Evolutionary conservation across 1,140 invertebrate genomes (phyloP).

Genomic region (Hylaeus volcanicus): DNA sequence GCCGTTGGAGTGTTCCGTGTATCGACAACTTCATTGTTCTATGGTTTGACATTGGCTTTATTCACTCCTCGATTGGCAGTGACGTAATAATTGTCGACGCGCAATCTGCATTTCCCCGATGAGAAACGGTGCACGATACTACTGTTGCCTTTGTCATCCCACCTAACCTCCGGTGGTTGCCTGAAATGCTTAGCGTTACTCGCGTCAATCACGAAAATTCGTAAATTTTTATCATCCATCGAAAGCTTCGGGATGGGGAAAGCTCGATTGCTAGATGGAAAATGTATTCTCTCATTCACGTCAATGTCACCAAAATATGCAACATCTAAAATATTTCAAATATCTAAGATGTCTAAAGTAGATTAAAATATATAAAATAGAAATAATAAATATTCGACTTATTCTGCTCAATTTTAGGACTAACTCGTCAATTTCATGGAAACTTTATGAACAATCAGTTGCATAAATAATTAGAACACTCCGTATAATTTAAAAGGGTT

Average conservation of each 20-base stretch:
- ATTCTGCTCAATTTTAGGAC: too few relatives aligned
- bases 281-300: not conserved
- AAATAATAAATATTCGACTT: too few relatives aligned
- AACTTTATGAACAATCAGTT: too few relatives aligned
- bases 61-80: conserved; percentile 29
- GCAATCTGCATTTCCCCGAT: conserved; percentile 25
- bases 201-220: not conserved
- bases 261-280: not conserved
- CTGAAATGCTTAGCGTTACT: not conserved
- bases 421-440: too few relatives aligned
- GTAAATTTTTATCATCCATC: not conserved
- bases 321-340: too few relatives aligned
- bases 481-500: too few relatives aligned
- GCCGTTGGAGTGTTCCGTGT: not conserved
- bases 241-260: not conserved
- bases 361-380: too few relatives aligned
- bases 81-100: conserved; percentile 35
- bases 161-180: too few relatives aligned
- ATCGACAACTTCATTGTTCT: conserved; percentile 29
- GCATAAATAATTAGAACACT: too few relatives aligned
- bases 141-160: not conserved
- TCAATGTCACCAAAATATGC: not conserved
- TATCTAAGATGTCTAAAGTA: too few relatives aligned
- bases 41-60: conserved; percentile 18
- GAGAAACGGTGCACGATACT: not conserved